Percentiles rank a stretch among this genome's conserved stretches.
Conservation (phyloP, 2,113 vertebrate species). For the Periophthalmus modestus region DNA sequence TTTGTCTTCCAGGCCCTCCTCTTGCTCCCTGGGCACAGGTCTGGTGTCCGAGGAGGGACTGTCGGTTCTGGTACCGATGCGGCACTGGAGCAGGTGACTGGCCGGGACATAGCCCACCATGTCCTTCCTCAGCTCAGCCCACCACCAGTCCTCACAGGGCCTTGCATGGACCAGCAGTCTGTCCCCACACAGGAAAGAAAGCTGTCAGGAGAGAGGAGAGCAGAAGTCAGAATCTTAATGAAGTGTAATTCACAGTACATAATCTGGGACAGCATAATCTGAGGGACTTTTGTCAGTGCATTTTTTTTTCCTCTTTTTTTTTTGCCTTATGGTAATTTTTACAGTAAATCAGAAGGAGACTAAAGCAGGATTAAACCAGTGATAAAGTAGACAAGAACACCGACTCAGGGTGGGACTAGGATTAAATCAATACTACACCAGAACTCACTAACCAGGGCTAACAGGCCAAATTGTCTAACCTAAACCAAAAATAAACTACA, state of each 20-base stretch:
- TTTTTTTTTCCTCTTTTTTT: no score
- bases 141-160: constrained; percentile 79
- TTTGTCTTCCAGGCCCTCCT: constrained; percentile 36
- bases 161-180: constrained; percentile 64
- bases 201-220: constrained; percentile 14
- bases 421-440: not conserved
- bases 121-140: constrained; percentile 71
- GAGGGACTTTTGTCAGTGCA: not conserved
- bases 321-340: no score
- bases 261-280: not conserved
- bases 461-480: no score
- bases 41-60: not conserved
- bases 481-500: not conserved
- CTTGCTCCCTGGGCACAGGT: not conserved
- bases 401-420: not conserved
- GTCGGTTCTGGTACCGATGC: not conserved
- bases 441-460: not conserved
- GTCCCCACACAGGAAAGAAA: constrained; percentile 62
- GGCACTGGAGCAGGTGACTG: constrained; percentile 55
- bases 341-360: no score
- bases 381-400: no score
- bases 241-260: not conserved
- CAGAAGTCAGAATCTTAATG: not conserved
- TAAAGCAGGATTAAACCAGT: not conserved
- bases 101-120: constrained; percentile 77